phyloP scores from a whole-genome alignment of 2,888 invertebrate species.

The Yponomeuta plumbellus region DNA sequence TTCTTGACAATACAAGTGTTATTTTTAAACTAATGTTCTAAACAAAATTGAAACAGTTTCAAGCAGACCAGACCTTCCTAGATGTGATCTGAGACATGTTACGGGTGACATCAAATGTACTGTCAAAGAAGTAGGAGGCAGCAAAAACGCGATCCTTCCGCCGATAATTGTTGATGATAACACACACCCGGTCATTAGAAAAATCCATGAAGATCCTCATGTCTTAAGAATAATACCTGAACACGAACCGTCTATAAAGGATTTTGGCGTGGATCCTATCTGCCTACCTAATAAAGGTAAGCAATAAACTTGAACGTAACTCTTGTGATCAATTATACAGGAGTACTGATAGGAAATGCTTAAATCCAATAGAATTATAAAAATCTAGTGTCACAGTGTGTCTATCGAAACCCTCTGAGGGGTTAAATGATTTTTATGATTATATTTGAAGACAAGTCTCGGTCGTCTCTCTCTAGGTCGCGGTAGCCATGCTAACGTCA shows the following conservation, averaged over 20 bases:
- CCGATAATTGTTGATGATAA: not conserved
- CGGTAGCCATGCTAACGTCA: too few species aligned
- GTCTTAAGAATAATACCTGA: not conserved
- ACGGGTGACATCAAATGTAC: not conserved
- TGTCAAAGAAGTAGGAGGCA: not conserved
- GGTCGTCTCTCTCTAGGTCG: too few species aligned
- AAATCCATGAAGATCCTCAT: not conserved
- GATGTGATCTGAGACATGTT: not conserved
- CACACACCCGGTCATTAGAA: not conserved
- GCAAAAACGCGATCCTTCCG: not conserved
- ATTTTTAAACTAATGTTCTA: not conserved
- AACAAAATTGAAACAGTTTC: not conserved
- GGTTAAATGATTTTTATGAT: too few species aligned
- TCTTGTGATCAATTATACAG: not conserved
- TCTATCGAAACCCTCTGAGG: too few species aligned
- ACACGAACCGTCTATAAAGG: not conserved
- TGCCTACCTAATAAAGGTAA: not conserved
- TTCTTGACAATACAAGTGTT: not conserved
- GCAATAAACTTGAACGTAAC: not conserved
- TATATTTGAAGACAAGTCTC: too few species aligned
- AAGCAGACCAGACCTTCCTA: not conserved
- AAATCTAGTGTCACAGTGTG: too few species aligned
- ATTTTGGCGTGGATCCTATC: not conserved
- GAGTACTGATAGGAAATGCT: too few species aligned
- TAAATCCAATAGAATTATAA: too few species aligned